Conservation (phyloP, 2,888 invertebrate species). For the Pseudococcus viburni region DNA sequence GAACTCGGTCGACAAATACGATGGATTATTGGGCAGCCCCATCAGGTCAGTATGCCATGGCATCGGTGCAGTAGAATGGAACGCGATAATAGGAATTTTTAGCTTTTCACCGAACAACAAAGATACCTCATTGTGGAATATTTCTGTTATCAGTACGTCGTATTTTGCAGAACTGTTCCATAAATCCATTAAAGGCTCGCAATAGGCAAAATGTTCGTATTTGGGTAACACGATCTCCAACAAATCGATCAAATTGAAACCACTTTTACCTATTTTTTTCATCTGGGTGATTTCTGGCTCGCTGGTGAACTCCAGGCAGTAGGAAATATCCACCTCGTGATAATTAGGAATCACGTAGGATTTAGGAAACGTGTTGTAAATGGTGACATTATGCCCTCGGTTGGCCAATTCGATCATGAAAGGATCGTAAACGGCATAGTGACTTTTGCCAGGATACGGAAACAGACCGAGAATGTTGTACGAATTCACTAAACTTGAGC, state of each 20-base stretch:
- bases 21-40: constrained; percentile 60
- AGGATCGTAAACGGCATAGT: constrained; percentile 58
- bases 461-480: constrained; percentile 61
- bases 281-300: not conserved
- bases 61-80: constrained; percentile 77
- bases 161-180: not conserved
- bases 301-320: not conserved
- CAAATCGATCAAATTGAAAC: not conserved
- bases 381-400: constrained; percentile 57
- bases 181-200: constrained; percentile 15
- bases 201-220: not conserved
- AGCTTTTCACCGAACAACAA: constrained; percentile 77
- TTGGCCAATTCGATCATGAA: constrained; percentile 48
- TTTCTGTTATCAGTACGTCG: constrained; percentile 80
- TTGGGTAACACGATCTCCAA: not conserved
- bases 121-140: constrained; percentile 80
- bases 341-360: not conserved
- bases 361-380: constrained; percentile 53
- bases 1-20: constrained; percentile 56
- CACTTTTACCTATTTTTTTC: not conserved
- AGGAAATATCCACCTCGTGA: constrained; percentile 21
- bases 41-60: constrained; percentile 74
- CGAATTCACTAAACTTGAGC: not conserved
- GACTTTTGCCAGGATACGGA: constrained; percentile 62
- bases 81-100: constrained; percentile 71